Base-by-base conservation (phyloP, 2,888 invertebrate species). In the Hirtodrosophila trivittata region DNA sequence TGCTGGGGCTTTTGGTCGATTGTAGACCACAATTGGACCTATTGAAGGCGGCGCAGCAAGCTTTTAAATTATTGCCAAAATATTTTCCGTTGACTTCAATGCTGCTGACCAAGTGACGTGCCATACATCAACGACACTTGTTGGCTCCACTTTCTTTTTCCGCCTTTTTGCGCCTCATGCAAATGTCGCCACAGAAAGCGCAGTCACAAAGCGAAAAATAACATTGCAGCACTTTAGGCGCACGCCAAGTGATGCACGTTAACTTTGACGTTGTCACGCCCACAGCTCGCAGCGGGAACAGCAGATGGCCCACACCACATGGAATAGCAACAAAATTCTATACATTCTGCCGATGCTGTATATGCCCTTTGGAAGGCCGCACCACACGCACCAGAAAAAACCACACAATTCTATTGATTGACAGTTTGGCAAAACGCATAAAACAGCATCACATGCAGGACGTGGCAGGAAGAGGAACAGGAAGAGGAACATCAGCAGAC, bases 381-480 rank as follows among this genome's bases (percentile, higher is more conserved):
- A 25, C 33, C 32, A 28, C 35, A 37, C 30, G 28, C 18, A 46
- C 25, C 46, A 37, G 38, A 52, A 35, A 50, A 62, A 66, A 35
- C 64, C 62, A 62, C 68, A 69, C 73, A 80, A 83, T 81, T 86
- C 78, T 81, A 84, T 77, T 83, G 83, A 83, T 83, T 83, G 83
- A 86, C 83, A 83, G 83, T 81, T 83, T 83, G 81, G 81, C 74
- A 84, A 84, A 80, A 84, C 84, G 78, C 77, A 71, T 51, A 80
- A 72, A 72, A 68, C 66, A 72, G 65, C 64, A 28, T 28, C 33
- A 12, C 13, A 12, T 2, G 2, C 33, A 12, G 2, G 2, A 33
- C 3, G 5, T 5, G 12, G 28, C 28, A n/a, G 28, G 28, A 28
- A 28, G 9, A 28, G 28, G 28, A 28, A 28, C 62, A 66, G 66